phyloP scores from a whole-genome alignment of 2,797 vertebrate genomes.

The Salarias fasciatus region DNA sequence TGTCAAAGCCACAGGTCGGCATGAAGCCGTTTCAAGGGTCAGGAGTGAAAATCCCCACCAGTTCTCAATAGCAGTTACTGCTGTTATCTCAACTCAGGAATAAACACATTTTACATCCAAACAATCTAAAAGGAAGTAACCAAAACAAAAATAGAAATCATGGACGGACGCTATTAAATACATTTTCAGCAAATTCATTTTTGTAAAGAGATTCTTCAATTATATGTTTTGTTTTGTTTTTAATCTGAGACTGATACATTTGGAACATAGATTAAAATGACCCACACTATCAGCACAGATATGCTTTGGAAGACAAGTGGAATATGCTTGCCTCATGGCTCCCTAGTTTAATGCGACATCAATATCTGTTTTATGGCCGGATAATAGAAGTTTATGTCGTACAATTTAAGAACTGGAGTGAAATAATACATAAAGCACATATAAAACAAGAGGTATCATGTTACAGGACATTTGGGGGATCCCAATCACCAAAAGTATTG shows the following conservation, averaged over 20 bases:
- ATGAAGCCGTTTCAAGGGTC: background rate
- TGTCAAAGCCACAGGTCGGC: constrained; percentile 9
- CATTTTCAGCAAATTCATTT: constrained; percentile 6
- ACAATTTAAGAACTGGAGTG: background rate
- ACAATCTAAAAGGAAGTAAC: background rate
- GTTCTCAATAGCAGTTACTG: too few relatives aligned
- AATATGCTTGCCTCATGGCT: background rate
- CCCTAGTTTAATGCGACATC: constrained; percentile 4
- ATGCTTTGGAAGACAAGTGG: background rate
- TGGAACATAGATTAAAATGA: background rate
- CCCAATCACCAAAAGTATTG: background rate
- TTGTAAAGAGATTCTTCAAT: background rate
- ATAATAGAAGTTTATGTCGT: background rate
- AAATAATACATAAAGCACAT: background rate
- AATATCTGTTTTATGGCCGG: constrained; percentile 7
- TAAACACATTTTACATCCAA: too few relatives aligned
- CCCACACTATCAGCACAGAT: background rate
- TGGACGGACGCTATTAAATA: background rate
- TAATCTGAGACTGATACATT: background rate
- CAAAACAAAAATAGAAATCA: background rate
- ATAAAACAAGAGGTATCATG: too few relatives aligned
- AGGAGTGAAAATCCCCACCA: constrained; percentile 1
- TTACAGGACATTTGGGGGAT: background rate
- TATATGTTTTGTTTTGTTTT: background rate
- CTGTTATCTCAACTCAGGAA: too few relatives aligned